A percentile compares a stretch with the other conserved stretches of the same genome.
Evolutionary conservation across 1,140 invertebrate genomes (phyloP).

Genomic region (Luehdorfia chinensis): DNA sequence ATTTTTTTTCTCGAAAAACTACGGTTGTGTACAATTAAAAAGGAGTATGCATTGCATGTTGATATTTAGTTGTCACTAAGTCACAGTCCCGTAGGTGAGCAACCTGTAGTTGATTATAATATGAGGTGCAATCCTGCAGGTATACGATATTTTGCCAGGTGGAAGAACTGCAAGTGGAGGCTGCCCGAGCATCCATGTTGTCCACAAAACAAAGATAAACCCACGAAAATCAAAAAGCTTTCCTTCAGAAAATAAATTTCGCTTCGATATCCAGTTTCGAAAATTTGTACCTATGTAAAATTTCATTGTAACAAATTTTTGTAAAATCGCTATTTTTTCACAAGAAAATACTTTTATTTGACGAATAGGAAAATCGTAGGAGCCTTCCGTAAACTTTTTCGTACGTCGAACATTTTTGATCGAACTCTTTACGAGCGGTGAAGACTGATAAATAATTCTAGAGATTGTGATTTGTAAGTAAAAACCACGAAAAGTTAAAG

Average conservation of each 20-base stretch:
- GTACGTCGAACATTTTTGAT: slow-evolving; percentile 56
- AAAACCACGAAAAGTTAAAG: slow-evolving; percentile 44
- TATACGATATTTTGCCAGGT: slow-evolving; percentile 88
- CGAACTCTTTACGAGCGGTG: slow-evolving; percentile 67
- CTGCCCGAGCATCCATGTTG: slow-evolving; percentile 77
- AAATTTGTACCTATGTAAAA: slow-evolving; percentile 67
- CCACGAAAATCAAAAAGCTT: slow-evolving; percentile 67
- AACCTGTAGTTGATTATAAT: slow-evolving; percentile 74
- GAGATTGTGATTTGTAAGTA: slow-evolving; percentile 59
- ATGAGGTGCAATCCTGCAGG: slow-evolving; percentile 79
- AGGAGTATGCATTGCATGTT: slow-evolving; percentile 53
- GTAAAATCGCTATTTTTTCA: slow-evolving; percentile 75
- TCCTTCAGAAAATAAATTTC: slow-evolving; percentile 71
- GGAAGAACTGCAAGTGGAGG: slow-evolving; percentile 85
- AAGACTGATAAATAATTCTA: slow-evolving; percentile 74
- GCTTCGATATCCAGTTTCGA: slow-evolving; percentile 57
- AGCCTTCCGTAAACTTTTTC: slow-evolving; percentile 59
- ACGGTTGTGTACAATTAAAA: slow-evolving; percentile 13
- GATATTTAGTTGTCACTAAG: slow-evolving; percentile 32
- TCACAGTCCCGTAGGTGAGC: slow-evolving; percentile 54
- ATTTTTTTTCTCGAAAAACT: too few relatives aligned
- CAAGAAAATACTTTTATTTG: slow-evolving; percentile 52
- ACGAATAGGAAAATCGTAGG: slow-evolving; percentile 48
- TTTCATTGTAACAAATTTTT: slow-evolving; percentile 61
- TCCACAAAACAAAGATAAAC: slow-evolving; percentile 78